A percentile compares a stretch with the other conserved stretches of the same genome.
Evolutionary conservation across 2,797 vertebrate species (phyloP).

Genomic region (Cryptoblepharus egeriae): DNA sequence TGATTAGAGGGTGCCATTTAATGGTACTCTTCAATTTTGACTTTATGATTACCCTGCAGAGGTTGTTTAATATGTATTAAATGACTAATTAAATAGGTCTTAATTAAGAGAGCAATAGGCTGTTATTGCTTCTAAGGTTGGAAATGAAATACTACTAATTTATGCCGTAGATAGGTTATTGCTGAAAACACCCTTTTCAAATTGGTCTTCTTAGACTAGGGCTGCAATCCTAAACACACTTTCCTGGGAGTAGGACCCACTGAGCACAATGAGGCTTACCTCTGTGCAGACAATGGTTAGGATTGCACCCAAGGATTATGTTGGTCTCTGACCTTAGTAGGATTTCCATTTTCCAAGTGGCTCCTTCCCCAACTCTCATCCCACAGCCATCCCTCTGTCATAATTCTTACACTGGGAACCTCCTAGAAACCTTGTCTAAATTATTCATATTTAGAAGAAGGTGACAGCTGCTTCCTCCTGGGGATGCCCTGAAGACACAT

Average conservation of each 20-base stretch:
- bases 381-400: too few species aligned
- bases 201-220: neutral
- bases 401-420: neutral
- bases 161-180: neutral
- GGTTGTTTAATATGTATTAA: slow-evolving; percentile 17
- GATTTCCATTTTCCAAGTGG: neutral
- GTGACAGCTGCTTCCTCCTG: neutral
- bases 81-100: slow-evolving; percentile 57
- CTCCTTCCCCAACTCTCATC: neutral
- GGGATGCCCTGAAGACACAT: neutral
- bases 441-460: neutral
- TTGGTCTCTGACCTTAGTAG: neutral
- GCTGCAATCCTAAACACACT: too few species aligned
- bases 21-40: slow-evolving; percentile 48
- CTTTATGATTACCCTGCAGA: slow-evolving; percentile 41
- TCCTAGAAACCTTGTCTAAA: neutral
- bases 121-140: slow-evolving; percentile 32
- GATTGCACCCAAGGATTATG: too few species aligned
- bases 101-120: slow-evolving; percentile 38
- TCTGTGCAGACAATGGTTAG: too few species aligned
- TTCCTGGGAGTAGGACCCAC: too few species aligned
- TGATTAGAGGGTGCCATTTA: slow-evolving; percentile 67
- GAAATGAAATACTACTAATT: slow-evolving; percentile 37
- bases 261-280: too few species aligned
- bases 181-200: slow-evolving; percentile 6